Evolutionary conservation across 2,113 vertebrate species (phyloP).

Genomic region (Nothobranchius furzeri): DNA sequence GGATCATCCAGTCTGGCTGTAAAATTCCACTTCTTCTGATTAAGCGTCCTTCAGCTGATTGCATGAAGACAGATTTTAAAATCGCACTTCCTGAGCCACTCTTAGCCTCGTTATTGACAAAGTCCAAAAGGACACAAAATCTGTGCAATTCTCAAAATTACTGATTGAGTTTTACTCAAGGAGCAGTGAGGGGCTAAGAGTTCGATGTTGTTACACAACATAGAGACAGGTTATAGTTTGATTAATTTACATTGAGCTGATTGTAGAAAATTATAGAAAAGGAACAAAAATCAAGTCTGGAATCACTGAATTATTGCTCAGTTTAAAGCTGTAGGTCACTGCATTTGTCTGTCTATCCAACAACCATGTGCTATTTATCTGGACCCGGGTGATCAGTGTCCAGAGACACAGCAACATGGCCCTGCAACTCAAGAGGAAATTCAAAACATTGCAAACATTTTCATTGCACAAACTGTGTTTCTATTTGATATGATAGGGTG

Average conservation of each 20-base stretch:
- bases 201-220: not conserved
- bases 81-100: slow-evolving; percentile 10
- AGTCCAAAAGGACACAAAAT: not conserved
- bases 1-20: slow-evolving; percentile 50
- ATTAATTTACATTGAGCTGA: not conserved
- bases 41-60: slow-evolving; percentile 58
- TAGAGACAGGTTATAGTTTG: not conserved
- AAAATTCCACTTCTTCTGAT: slow-evolving; percentile 64
- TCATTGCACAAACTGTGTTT: no score
- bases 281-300: not conserved
- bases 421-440: no score
- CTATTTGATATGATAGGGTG: no score
- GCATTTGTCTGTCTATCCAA: no score
- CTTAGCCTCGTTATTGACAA: slow-evolving; percentile 8
- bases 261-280: no score
- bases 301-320: not conserved
- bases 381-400: no score
- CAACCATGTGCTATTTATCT: no score
- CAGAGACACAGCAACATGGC: no score
- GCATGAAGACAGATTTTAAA: slow-evolving; percentile 27
- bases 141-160: slow-evolving; percentile 4
- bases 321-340: not conserved
- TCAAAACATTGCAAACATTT: no score
- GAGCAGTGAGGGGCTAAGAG: not conserved
- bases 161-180: not conserved